Conservation (phyloP, 2,888 invertebrate species). For the Drosophila vallismaia region DNA sequence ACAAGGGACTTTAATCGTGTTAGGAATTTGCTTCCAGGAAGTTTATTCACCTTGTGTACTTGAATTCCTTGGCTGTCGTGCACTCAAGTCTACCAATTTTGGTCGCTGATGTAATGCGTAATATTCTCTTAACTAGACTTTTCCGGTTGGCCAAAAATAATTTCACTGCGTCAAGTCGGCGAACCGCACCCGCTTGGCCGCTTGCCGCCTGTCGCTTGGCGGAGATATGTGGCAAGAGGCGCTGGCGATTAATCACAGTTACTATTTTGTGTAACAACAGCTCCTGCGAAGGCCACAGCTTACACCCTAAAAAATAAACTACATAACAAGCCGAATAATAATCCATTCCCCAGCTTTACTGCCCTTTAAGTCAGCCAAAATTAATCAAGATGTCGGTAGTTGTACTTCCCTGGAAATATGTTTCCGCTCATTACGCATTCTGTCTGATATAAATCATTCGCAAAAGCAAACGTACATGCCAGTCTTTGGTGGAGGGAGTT, state of each 20-base stretch:
- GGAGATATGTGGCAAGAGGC: slow-evolving; percentile 11
- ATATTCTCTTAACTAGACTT: slow-evolving; percentile 46
- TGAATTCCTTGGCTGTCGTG: background rate
- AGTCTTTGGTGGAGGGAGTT: background rate
- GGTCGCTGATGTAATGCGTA: slow-evolving; percentile 68
- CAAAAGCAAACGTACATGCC: background rate
- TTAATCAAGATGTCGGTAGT: slow-evolving; percentile 2
- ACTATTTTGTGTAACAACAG: slow-evolving; percentile 21
- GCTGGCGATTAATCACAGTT: slow-evolving; percentile 68
- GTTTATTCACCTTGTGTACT: slow-evolving; percentile 1
- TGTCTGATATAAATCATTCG: slow-evolving; percentile 16
- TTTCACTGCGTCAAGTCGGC: slow-evolving; percentile 32
- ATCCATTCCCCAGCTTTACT: background rate
- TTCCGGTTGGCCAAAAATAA: slow-evolving; percentile 47
- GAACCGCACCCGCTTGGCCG: slow-evolving; percentile 63
- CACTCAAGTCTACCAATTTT: slow-evolving; percentile 52
- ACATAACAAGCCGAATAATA: too few species aligned
- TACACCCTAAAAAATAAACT: background rate
- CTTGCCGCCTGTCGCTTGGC: slow-evolving; percentile 28
- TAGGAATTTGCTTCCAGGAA: slow-evolving; percentile 16
- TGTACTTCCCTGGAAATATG: background rate
- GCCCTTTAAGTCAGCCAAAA: background rate
- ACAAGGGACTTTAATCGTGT: slow-evolving; percentile 7
- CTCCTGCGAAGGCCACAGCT: background rate
- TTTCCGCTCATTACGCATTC: slow-evolving; percentile 8